phyloP scores from a whole-genome alignment of 53 echinoderm and acorn worm genomes.

The Patiria pectinifera region DNA sequence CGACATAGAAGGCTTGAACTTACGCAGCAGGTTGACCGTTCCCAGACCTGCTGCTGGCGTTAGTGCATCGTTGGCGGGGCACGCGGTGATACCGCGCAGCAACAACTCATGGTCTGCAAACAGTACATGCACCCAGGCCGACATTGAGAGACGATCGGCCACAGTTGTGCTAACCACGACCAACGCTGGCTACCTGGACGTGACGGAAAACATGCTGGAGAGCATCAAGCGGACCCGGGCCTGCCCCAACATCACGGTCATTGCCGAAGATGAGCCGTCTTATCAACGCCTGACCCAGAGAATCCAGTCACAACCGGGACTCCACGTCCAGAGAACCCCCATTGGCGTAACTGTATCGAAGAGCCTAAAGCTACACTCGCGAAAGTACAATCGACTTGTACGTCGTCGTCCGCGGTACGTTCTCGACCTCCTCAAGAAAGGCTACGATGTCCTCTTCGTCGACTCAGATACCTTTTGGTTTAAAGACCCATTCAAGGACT shows the following conservation, averaged over 20 bases:
- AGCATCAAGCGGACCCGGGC: conserved; percentile 55
- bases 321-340: conserved; percentile 54
- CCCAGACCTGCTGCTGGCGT: too few relatives aligned
- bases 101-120: neutral
- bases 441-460: conserved; percentile 70
- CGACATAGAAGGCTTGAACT: too few relatives aligned
- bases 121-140: neutral
- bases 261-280: conserved; percentile 70
- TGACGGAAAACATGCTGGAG: conserved; percentile 82
- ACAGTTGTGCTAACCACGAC: conserved; percentile 71
- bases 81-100: too few relatives aligned
- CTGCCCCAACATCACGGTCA: conserved; percentile 64
- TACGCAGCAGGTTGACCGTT: too few relatives aligned
- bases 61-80: too few relatives aligned
- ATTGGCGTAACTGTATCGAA: conserved; percentile 34
- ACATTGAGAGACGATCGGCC: neutral
- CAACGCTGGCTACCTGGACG: conserved; percentile 73
- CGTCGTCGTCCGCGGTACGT: conserved; percentile 79
- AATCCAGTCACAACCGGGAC: conserved; percentile 24
- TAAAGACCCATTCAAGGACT: conserved; percentile 74
- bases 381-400: conserved; percentile 65
- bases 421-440: conserved; percentile 57
- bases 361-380: conserved; percentile 40
- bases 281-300: conserved; percentile 57
- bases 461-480: conserved; percentile 85